Evolutionary conservation across 2,888 invertebrate species (phyloP).

Genomic region (Osedax frankpressi): DNA sequence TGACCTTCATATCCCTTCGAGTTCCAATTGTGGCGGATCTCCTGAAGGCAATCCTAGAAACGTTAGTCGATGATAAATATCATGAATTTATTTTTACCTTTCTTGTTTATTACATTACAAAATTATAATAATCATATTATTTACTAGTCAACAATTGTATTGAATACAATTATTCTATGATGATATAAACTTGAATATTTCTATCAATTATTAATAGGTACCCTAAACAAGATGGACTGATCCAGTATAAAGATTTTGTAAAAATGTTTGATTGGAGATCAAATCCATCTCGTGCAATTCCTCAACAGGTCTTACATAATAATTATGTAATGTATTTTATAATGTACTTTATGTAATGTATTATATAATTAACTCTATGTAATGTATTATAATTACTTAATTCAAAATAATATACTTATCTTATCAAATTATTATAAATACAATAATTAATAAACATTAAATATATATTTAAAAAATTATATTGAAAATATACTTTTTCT

Average conservation of each 20-base stretch:
- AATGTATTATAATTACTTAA: too few species aligned
- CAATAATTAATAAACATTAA: too few species aligned
- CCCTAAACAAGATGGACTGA: constrained; percentile 30
- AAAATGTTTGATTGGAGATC: constrained; percentile 41
- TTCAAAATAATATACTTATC: too few species aligned
- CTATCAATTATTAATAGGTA: too few species aligned
- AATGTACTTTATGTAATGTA: too few species aligned
- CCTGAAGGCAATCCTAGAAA: constrained; percentile 34
- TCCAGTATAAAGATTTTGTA: constrained; percentile 35
- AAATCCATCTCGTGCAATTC: constrained; percentile 32
- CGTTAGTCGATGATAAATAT: too few species aligned
- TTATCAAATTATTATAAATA: too few species aligned
- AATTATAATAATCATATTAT: not conserved
- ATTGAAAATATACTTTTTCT: too few species aligned
- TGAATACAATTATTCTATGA: not conserved
- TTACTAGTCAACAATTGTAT: not conserved
- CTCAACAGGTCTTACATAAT: not conserved
- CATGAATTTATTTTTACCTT: not conserved
- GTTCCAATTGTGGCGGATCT: constrained; percentile 41
- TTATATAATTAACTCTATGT: too few species aligned
- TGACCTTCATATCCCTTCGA: constrained; percentile 36
- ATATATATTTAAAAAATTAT: too few species aligned
- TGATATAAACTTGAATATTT: too few species aligned
- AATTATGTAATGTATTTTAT: too few species aligned
- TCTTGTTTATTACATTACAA: constrained; percentile 5